A percentile compares a stretch with the other conserved stretches of the same genome.
phyloP scores from a whole-genome alignment of 2,797 vertebrate species.

The Rhynchonycteris naso region DNA sequence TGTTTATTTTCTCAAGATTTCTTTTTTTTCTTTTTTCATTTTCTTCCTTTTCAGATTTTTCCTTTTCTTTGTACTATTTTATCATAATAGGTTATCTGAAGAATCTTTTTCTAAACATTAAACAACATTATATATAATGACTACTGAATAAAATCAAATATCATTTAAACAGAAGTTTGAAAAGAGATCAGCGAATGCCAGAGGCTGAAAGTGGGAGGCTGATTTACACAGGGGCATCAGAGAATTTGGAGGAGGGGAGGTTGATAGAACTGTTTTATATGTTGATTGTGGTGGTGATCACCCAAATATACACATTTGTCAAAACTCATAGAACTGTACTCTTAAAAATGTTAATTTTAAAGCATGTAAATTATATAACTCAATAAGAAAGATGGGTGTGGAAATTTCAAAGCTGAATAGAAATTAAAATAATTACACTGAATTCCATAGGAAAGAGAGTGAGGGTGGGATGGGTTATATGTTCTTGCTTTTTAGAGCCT shows the following conservation, averaged over 20 bases:
- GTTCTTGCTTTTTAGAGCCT: not conserved
- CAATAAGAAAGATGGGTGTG: not conserved
- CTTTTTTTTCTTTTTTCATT: not conserved
- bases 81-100: not conserved
- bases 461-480: too few species aligned
- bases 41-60: not conserved
- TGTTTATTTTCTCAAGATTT: constrained; percentile 4
- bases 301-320: not conserved
- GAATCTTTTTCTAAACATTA: constrained; percentile 22
- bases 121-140: not conserved
- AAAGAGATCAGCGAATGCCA: not conserved
- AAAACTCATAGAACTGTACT: not conserved
- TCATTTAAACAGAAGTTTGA: constrained; percentile 4
- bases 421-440: not conserved
- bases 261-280: not conserved
- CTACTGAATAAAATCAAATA: not conserved
- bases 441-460: not conserved
- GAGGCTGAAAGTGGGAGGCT: not conserved
- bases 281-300: not conserved
- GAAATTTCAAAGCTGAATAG: not conserved
- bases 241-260: not conserved
- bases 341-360: not conserved
- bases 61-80: not conserved
- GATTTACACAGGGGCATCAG: not conserved
- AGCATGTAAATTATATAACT: not conserved